A percentile compares a stretch with the other conserved stretches of the same genome.
phyloP scores from a whole-genome alignment of 2,797 vertebrate genomes.

The Galago senegalensis region DNA sequence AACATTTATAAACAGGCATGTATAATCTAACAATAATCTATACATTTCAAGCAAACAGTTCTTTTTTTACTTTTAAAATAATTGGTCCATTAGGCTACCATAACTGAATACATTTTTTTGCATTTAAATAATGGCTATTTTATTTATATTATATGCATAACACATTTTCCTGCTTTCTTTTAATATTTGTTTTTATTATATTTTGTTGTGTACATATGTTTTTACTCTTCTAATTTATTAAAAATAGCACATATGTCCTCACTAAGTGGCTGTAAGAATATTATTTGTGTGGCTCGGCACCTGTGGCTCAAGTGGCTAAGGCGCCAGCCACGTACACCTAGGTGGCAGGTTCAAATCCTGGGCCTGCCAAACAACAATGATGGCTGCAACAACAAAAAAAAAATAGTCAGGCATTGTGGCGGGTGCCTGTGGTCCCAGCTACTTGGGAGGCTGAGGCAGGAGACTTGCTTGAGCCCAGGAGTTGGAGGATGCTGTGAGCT shows the following conservation, averaged over 20 bases:
- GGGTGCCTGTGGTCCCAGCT: too few species aligned
- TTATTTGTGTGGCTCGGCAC: neutral
- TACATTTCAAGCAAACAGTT: neutral
- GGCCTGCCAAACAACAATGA: too few species aligned
- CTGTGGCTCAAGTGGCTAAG: too few species aligned
- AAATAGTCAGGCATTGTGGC: too few species aligned
- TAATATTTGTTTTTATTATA: neutral
- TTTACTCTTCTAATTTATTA: neutral
- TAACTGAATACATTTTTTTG: neutral
- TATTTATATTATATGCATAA: neutral
- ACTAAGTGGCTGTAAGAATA: neutral
- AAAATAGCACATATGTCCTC: neutral
- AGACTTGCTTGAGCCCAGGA: too few species aligned
- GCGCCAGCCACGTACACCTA: too few species aligned
- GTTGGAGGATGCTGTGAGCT: too few species aligned
- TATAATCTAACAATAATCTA: neutral
- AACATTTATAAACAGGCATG: neutral
- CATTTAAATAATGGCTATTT: neutral
- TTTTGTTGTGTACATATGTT: neutral
- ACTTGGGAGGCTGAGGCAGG: too few species aligned
- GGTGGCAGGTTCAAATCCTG: too few species aligned
- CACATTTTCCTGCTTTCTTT: conserved; percentile 10
- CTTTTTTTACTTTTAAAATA: neutral
- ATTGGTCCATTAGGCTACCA: neutral
- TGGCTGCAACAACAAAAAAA: too few species aligned